phyloP scores from a whole-genome alignment of 1,140 invertebrate species.

The Charaxes varanes region DNA sequence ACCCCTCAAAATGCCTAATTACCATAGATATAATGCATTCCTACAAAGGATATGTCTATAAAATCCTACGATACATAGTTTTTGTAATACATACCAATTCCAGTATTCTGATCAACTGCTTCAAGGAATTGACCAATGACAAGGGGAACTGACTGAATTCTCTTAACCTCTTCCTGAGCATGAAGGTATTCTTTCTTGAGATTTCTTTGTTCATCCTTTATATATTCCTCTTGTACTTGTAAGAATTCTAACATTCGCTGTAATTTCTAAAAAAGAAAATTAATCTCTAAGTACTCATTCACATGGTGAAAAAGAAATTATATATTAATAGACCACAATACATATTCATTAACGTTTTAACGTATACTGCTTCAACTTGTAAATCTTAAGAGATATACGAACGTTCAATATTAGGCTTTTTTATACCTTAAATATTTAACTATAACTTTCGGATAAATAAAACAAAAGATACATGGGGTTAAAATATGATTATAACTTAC shows the following conservation, averaged over 20 bases:
- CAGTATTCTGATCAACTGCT: slow-evolving; percentile 98
- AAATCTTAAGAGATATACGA: too few relatives aligned
- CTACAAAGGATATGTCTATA: too few relatives aligned
- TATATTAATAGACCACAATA: too few relatives aligned
- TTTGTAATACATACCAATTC: slow-evolving; percentile 79
- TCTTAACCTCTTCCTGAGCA: slow-evolving; percentile 97
- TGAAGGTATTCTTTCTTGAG: slow-evolving; percentile 98
- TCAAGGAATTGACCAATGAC: slow-evolving; percentile 99
- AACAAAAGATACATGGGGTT: background rate
- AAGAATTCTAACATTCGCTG: slow-evolving; percentile 97
- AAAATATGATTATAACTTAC: slow-evolving; percentile 64
- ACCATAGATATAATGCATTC: too few relatives aligned
- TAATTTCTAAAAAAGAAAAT: slow-evolving; percentile 93
- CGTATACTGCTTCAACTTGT: too few relatives aligned
- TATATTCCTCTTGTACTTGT: slow-evolving; percentile 98
- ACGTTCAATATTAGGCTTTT: too few relatives aligned
- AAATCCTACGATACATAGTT: background rate
- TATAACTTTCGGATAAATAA: background rate
- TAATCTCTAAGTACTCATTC: too few relatives aligned
- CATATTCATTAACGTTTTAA: too few relatives aligned
- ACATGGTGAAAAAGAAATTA: too few relatives aligned
- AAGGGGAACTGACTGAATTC: slow-evolving; percentile 97
- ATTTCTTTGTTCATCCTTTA: slow-evolving; percentile 98
- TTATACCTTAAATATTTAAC: too few relatives aligned
- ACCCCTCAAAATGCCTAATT: too few relatives aligned